A percentile compares a stretch with the other conserved stretches of the same genome.
Conservation (phyloP, 1,140 invertebrate genomes). For the Pissodes strobi region DNA sequence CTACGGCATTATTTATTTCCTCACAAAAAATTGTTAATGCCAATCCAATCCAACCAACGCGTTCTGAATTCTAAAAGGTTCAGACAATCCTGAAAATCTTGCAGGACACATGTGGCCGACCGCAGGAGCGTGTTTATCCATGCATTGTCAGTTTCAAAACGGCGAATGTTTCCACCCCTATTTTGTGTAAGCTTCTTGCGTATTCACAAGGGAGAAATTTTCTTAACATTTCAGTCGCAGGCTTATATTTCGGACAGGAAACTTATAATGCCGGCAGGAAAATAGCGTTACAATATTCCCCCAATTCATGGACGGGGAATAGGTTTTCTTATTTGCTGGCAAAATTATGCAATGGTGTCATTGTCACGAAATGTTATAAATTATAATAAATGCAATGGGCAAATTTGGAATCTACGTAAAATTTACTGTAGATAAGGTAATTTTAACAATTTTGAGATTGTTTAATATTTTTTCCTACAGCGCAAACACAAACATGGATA, state of each 20-base stretch:
- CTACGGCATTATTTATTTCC: too few species aligned
- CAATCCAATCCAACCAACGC: constrained; percentile 12
- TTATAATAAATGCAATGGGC: too few species aligned
- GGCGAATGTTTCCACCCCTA: constrained; percentile 47
- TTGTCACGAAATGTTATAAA: too few species aligned
- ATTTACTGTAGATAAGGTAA: too few species aligned
- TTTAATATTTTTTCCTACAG: too few species aligned
- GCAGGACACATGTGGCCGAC: constrained; percentile 45
- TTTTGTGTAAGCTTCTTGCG: constrained; percentile 49
- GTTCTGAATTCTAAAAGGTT: constrained; percentile 41
- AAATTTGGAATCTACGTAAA: too few species aligned
- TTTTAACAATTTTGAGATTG: too few species aligned
- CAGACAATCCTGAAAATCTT: constrained; percentile 1
- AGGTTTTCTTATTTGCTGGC: too few species aligned
- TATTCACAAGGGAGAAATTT: constrained; percentile 56
- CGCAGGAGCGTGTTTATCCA: constrained; percentile 46
- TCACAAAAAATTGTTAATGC: too few species aligned
- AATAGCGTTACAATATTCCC: constrained; percentile 13
- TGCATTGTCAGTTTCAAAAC: constrained; percentile 53
- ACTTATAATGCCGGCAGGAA: constrained; percentile 23
- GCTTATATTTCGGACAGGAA: constrained; percentile 15
- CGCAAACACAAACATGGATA: too few species aligned
- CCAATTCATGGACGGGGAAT: too few species aligned
- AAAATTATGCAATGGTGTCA: too few species aligned
- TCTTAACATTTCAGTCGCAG: constrained; percentile 46